Conservation (phyloP, 1,140 invertebrate species). For the Tetranychus urticae region DNA sequence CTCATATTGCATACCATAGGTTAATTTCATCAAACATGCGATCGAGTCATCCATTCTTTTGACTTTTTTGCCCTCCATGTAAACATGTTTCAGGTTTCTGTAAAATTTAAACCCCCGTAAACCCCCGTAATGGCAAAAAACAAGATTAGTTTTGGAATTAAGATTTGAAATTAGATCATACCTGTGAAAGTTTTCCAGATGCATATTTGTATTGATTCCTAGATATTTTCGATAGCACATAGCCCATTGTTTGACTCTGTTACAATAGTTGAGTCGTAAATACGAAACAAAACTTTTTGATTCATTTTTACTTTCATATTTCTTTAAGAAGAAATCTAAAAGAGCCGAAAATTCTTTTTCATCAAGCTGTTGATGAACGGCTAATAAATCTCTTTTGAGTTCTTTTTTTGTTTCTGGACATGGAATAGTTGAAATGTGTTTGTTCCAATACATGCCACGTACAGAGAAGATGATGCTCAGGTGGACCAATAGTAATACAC, state of each 20-base stretch:
- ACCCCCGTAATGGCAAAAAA: not conserved
- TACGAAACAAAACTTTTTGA: too few relatives aligned
- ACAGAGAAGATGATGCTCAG: not conserved
- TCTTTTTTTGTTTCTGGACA: too few relatives aligned
- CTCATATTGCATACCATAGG: not conserved
- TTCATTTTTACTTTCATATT: too few relatives aligned
- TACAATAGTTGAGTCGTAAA: too few relatives aligned
- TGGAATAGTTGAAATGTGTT: too few relatives aligned
- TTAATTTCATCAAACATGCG: not conserved
- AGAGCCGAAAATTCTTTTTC: too few relatives aligned
- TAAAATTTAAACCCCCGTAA: not conserved
- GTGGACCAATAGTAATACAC: not conserved
- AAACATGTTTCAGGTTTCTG: not conserved
- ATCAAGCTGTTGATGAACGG: too few relatives aligned
- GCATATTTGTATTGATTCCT: not conserved
- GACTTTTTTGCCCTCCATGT: not conserved
- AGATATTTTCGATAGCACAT: not conserved
- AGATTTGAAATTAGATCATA: not conserved
- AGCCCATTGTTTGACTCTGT: not conserved
- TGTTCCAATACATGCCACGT: not conserved
- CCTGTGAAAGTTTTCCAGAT: not conserved
- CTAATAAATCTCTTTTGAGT: too few relatives aligned
- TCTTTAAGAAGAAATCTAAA: too few relatives aligned
- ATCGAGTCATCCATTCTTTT: not conserved
- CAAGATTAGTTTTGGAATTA: too few relatives aligned